phyloP scores from a whole-genome alignment of 2,797 vertebrate species.

The Acanthurus tractus region DNA sequence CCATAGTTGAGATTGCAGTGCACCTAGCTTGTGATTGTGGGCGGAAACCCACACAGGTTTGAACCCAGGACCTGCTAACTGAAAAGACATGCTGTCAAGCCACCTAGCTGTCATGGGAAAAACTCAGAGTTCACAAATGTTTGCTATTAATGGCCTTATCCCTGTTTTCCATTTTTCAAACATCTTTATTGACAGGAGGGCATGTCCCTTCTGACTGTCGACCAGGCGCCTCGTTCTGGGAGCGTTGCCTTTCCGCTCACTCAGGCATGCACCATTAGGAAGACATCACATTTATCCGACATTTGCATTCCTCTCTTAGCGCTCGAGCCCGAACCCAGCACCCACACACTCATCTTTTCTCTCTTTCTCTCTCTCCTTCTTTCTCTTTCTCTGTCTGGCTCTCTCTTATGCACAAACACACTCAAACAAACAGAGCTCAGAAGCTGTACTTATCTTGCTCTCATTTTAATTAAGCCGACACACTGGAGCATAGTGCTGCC shows the following conservation, averaged over 20 bases:
- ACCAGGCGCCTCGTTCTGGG: conserved; percentile 45
- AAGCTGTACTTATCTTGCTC: conserved; percentile 70
- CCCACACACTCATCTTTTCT: conserved; percentile 28
- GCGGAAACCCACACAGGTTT: background rate
- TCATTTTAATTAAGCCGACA: conserved; percentile 77
- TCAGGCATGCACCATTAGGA: conserved; percentile 47
- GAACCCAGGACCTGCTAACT: background rate
- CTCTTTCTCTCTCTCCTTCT: conserved; percentile 31
- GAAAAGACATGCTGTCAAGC: background rate
- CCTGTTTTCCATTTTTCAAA: conserved; percentile 39
- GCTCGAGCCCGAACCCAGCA: conserved; percentile 12
- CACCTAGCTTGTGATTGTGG: background rate
- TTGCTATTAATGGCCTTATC: conserved; percentile 4
- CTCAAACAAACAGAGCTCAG: conserved; percentile 64
- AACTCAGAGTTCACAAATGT: conserved; percentile 1
- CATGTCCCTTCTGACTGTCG: conserved; percentile 38
- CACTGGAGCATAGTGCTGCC: conserved; percentile 55
- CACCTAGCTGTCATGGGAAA: background rate
- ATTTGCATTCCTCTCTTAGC: conserved; percentile 61
- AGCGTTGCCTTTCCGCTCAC: conserved; percentile 36
- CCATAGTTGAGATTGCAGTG: conserved; percentile 3
- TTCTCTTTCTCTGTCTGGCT: conserved; percentile 29
- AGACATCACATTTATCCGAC: conserved; percentile 45
- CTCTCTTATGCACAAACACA: conserved; percentile 53
- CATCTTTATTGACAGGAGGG: conserved; percentile 27